Conservation (phyloP, 2,113 vertebrate species). For the Oenanthe oenanthe region DNA sequence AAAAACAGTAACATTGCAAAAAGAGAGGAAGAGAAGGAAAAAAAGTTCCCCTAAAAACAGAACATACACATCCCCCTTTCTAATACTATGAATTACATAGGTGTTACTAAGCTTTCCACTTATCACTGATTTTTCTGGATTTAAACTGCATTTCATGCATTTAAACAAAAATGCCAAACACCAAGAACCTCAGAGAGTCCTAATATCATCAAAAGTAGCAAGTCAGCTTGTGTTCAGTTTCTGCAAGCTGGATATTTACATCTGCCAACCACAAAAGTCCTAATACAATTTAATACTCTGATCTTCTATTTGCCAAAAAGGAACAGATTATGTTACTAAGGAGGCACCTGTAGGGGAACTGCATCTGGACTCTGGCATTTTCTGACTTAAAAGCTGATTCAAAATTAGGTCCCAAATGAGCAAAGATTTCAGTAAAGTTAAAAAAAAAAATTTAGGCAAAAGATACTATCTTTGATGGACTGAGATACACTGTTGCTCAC, state of each 20-base stretch:
- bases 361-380: background rate
- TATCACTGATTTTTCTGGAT: background rate
- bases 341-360: background rate
- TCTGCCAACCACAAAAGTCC: background rate
- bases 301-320: background rate
- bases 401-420: background rate
- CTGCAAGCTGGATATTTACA: background rate
- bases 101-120: background rate
- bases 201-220: background rate
- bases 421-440: background rate
- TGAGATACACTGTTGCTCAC: background rate
- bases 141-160: background rate
- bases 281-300: background rate
- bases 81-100: background rate
- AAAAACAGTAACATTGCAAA: background rate
- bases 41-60: background rate
- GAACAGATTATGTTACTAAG: background rate
- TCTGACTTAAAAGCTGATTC: background rate
- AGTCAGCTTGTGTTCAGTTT: background rate
- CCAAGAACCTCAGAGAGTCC: background rate
- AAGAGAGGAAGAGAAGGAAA: fast-evolving
- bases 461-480: background rate
- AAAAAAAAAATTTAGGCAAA: background rate
- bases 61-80: background rate
- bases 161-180: background rate